phyloP scores from a whole-genome alignment of 2,113 vertebrate species.

The Prionailurus bengalensis region DNA sequence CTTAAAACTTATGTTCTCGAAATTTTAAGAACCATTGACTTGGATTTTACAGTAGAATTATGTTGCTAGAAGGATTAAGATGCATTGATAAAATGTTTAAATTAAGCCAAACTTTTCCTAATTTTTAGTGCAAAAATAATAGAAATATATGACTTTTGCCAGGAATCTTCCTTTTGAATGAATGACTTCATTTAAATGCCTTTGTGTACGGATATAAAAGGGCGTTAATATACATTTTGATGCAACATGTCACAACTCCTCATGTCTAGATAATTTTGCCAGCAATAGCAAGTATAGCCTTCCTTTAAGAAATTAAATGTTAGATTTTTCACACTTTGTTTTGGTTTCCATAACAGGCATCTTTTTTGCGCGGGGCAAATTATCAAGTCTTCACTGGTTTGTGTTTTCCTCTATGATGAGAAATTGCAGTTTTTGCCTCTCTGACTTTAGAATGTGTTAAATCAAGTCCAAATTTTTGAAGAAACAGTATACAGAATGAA shows the following conservation, averaged over 20 bases:
- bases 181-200: constrained; percentile 65
- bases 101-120: constrained; percentile 24
- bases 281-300: constrained; percentile 73
- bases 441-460: constrained; percentile 75
- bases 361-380: constrained; percentile 69
- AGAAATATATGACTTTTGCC: constrained; percentile 54
- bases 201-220: constrained; percentile 74
- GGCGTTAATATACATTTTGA: constrained; percentile 83
- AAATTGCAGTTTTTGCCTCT: constrained; percentile 72
- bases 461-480: constrained; percentile 46
- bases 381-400: constrained; percentile 71
- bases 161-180: constrained; percentile 65
- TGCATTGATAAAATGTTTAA: constrained; percentile 38
- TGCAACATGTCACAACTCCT: constrained; percentile 74
- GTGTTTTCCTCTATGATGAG: constrained; percentile 66
- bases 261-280: constrained; percentile 76
- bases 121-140: constrained; percentile 69
- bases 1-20: constrained; percentile 58
- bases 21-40: constrained; percentile 49
- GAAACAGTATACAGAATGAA: constrained; percentile 76
- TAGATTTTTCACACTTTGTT: constrained; percentile 81
- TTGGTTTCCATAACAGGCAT: constrained; percentile 79
- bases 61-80: constrained; percentile 48
- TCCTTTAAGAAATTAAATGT: constrained; percentile 79
- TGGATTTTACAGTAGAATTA: constrained; percentile 59